phyloP scores from a whole-genome alignment of 2,888 invertebrate genomes.

The Allophyes oxyacanthae region DNA sequence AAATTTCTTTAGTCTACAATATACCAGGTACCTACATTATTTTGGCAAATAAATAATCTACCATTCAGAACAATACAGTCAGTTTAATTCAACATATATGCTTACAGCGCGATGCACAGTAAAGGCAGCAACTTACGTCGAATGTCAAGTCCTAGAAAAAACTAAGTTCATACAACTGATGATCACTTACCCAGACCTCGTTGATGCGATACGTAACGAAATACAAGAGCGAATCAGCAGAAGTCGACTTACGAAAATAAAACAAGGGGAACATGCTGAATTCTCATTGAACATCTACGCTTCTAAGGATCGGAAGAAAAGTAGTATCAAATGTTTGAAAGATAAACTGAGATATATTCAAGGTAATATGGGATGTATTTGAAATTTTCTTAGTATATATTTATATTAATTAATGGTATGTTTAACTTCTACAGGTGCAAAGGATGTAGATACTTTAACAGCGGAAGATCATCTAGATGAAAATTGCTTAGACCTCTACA shows the following conservation, averaged over 20 bases:
- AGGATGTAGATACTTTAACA: constrained; percentile 69
- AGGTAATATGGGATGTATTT: constrained; percentile 61
- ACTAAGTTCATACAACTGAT: constrained; percentile 84
- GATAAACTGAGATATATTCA: constrained; percentile 82
- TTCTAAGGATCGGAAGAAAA: constrained; percentile 81
- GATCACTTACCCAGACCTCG: constrained; percentile 83
- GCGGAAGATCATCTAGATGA: constrained; percentile 77
- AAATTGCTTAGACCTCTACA: constrained; percentile 81
- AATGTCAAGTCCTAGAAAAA: constrained; percentile 86
- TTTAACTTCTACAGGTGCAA: constrained; percentile 68
- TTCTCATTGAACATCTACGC: constrained; percentile 81
- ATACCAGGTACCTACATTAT: constrained; percentile 79
- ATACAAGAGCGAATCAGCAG: constrained; percentile 73
- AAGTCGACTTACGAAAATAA: constrained; percentile 66
- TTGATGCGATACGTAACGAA: constrained; percentile 73
- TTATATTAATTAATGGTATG: not conserved
- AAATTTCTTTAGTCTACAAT: constrained; percentile 85
- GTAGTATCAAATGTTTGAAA: constrained; percentile 85
- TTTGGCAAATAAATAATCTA: not conserved
- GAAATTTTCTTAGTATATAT: too few species aligned
- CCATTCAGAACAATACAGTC: not conserved
- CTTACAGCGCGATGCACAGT: constrained; percentile 84
- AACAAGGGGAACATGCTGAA: constrained; percentile 55
- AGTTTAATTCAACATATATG: too few species aligned
- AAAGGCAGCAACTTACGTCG: constrained; percentile 86